Conservation (phyloP, 2,888 invertebrate genomes). For the Caenorhabditis afra region DNA sequence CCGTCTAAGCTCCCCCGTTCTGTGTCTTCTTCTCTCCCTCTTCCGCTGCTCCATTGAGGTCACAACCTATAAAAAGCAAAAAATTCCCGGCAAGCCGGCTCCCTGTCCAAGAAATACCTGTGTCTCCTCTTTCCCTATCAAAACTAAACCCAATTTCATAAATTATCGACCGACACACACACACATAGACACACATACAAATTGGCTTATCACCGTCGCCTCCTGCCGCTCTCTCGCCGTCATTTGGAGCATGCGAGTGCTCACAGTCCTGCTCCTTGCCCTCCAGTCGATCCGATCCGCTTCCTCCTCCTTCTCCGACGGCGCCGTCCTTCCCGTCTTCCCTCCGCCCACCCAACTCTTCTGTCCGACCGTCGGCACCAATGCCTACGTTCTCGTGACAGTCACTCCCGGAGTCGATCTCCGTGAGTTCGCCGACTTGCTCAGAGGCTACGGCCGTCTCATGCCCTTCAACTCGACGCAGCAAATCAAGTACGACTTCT, state of each 20-base stretch:
- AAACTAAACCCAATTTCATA: conserved; percentile 27
- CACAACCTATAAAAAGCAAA: conserved; percentile 35
- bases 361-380: conserved; percentile 66
- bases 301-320: background rate
- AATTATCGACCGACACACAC: conserved; percentile 50
- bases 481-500: conserved; percentile 55
- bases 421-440: conserved; percentile 40
- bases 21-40: background rate
- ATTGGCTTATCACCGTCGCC: conserved; percentile 45
- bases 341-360: conserved; percentile 47
- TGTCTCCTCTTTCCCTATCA: conserved; percentile 4
- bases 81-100: conserved; percentile 39
- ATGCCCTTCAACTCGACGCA: conserved; percentile 46
- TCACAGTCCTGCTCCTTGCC: conserved; percentile 31
- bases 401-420: conserved; percentile 43
- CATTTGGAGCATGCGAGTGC: conserved; percentile 46
- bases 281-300: background rate
- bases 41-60: conserved; percentile 18
- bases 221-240: background rate
- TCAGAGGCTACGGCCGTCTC: conserved; percentile 56
- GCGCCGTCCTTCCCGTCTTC: background rate
- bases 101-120: conserved; percentile 41
- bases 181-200: background rate
- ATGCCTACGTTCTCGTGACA: conserved; percentile 64
- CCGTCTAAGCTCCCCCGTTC: too few species aligned